phyloP scores from a whole-genome alignment of 2,113 vertebrate genomes.

The Tamias sibiricus region DNA sequence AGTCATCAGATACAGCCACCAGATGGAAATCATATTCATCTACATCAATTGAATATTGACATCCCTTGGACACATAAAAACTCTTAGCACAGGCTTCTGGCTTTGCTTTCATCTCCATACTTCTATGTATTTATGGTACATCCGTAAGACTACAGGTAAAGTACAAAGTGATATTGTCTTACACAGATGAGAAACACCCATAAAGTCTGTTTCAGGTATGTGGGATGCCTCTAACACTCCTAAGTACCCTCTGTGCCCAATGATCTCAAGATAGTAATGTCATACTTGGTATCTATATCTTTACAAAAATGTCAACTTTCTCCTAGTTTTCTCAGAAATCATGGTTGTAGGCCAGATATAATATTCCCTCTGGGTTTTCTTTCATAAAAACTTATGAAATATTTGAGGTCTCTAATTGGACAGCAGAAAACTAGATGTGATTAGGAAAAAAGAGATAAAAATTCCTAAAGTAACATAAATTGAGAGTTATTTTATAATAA shows the following conservation, averaged over 20 bases:
- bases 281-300: not conserved
- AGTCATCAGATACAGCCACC: not conserved
- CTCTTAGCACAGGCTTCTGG: not conserved
- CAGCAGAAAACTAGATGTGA: not conserved
- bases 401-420: not conserved
- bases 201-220: not conserved
- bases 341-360: not conserved
- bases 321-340: not conserved
- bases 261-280: not conserved
- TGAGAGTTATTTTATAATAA: not conserved
- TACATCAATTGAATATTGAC: not conserved
- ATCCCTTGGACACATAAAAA: not conserved
- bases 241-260: not conserved
- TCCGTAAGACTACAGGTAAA: not conserved
- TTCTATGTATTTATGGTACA: not conserved
- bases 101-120: not conserved
- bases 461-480: not conserved
- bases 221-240: not conserved
- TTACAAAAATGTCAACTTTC: not conserved
- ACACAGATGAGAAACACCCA: not conserved
- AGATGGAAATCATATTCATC: not conserved
- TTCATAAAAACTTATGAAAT: not conserved
- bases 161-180: not conserved
- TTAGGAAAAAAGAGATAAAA: not conserved
- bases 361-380: not conserved